Conservation (phyloP, 2,797 vertebrate species). For the Eleutherodactylus coqui region DNA sequence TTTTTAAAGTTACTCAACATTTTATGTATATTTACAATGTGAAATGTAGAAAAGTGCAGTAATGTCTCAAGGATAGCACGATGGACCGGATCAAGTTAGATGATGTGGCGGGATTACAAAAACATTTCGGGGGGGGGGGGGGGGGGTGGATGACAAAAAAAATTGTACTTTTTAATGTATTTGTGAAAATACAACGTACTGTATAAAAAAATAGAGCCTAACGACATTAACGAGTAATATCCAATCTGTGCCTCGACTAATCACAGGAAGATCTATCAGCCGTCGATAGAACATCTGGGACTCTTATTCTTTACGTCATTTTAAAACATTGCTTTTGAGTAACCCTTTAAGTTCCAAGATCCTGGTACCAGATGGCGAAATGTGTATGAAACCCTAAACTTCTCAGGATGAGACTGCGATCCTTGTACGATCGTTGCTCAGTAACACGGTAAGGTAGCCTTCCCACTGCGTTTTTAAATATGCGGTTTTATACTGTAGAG, state of each 20-base stretch:
- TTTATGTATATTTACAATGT: neutral
- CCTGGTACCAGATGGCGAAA: neutral
- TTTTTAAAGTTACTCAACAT: neutral
- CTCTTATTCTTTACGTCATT: neutral
- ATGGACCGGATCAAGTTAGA: no score
- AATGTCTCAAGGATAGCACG: no score
- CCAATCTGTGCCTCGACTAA: neutral
- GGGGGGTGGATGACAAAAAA: neutral
- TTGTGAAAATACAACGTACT: neutral
- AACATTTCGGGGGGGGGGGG: neutral
- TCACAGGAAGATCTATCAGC: neutral
- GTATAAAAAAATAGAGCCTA: neutral
- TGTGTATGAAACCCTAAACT: neutral
- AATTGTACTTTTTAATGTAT: neutral
- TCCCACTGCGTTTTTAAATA: no score
- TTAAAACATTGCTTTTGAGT: neutral
- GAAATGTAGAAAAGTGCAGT: no score
- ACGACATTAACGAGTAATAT: neutral
- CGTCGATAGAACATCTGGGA: neutral
- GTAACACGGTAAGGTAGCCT: neutral
- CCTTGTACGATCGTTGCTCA: neutral
- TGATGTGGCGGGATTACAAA: neutral
- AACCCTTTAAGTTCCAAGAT: neutral
- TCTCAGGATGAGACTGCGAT: constrained; percentile 5
- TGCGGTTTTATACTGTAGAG: no score